Evolutionary conservation across 1,140 invertebrate species (phyloP).

Genomic region (Drosophila paulistorum): DNA sequence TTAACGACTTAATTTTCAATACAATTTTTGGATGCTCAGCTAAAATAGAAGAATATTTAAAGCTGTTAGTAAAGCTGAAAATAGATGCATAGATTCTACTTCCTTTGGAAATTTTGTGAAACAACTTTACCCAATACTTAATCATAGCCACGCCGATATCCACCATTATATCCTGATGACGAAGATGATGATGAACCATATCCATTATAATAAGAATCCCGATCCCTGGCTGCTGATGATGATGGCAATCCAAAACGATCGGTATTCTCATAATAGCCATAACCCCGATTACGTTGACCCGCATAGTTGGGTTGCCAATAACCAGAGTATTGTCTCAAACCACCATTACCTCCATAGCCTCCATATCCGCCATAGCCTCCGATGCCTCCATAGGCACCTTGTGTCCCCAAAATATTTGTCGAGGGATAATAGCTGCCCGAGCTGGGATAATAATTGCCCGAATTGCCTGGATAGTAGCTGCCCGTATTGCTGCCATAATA

Average conservation of each 20-base stretch:
- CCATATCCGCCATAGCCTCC: conserved; percentile 79
- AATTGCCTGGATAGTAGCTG: conserved; percentile 36
- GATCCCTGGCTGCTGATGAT: conserved; percentile 32
- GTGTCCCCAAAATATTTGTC: conserved; percentile 71
- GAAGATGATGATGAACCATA: conserved; percentile 11
- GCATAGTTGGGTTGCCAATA: conserved; percentile 80
- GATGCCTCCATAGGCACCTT: conserved; percentile 16
- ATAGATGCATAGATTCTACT: background rate
- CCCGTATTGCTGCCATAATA: conserved; percentile 42
- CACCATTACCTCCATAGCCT: conserved; percentile 83
- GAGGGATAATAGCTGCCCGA: conserved; percentile 60
- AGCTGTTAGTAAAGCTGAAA: background rate
- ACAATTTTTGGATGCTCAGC: too few species aligned
- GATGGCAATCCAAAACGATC: conserved; percentile 77
- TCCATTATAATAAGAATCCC: conserved; percentile 45
- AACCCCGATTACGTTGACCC: conserved; percentile 78
- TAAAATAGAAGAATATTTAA: too few species aligned
- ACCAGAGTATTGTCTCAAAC: conserved; percentile 80
- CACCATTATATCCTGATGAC: background rate
- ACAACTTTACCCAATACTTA: background rate
- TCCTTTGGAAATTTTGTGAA: background rate
- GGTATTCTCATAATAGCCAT: conserved; percentile 74
- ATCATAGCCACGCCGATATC: conserved; percentile 2
- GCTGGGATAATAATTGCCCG: conserved; percentile 44
- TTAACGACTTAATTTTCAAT: too few species aligned